Base-by-base conservation (phyloP, 2,888 invertebrate species). In the Athripsodes cinereus region DNA sequence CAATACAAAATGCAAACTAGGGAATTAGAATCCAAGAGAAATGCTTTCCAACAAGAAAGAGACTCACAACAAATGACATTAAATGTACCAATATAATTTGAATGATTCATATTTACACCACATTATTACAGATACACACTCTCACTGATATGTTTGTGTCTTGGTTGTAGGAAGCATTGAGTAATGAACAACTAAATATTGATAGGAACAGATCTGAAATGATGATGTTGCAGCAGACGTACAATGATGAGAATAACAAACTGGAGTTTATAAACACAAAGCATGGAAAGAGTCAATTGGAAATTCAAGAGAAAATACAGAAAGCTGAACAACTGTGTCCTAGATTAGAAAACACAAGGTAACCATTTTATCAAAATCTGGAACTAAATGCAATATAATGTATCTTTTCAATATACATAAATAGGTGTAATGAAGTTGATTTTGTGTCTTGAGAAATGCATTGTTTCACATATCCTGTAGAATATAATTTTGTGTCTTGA, bases 341-440 rank as follows among this genome's bases (percentile, higher is more conserved):
- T 1, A 71, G 82, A 64, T 70, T 81, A 3, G 68, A 74, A 0
- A 73, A 78, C 6, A 71, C 76, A 1, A 78, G 81, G 82, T 82
- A 66, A 1, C n/a, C 11, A 31, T 52, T 47, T 46, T 13, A 16
- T 6, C 31, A 6, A 31, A 31, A 11, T 31, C 31, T n/a, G n/a
- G n/a, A n/a, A n/a, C n/a, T n/a, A n/a, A n/a, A n/a, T n/a, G n/a
- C n/a, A n/a, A n/a, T n/a, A n/a, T n/a, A n/a, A n/a, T n/a, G n/a
- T n/a, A n/a, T n/a, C n/a, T n/a, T n/a, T n/a, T n/a, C n/a, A n/a
- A n/a, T n/a, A n/a, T n/a, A n/a, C n/a, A n/a, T n/a, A n/a, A n/a
- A n/a, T n/a, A n/a, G n/a, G n/a, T n/a, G n/a, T n/a, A n/a, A n/a
- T n/a, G n/a, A n/a, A n/a, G n/a, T n/a, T n/a, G n/a, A n/a, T n/a